Evolutionary conservation across 2,113 vertebrate genomes (phyloP).

Genomic region (Motacilla alba): DNA sequence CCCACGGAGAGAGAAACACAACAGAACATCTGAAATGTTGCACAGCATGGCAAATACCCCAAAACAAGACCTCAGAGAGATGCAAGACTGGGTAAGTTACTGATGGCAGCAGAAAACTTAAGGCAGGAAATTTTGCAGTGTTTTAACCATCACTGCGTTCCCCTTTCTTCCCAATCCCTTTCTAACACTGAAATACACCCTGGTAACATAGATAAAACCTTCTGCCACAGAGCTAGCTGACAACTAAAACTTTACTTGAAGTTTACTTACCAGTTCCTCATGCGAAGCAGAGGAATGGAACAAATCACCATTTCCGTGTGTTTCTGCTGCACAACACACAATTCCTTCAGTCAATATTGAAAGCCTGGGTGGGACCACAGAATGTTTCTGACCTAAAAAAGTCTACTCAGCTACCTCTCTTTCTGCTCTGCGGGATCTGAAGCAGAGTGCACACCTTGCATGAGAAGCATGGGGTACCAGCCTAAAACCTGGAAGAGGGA

Average conservation of each 20-base stretch:
- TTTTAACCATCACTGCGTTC: background rate
- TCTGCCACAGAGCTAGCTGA: background rate
- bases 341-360: background rate
- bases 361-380: background rate
- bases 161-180: background rate
- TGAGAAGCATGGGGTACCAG: background rate
- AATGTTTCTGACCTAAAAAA: background rate
- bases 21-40: background rate
- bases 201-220: background rate
- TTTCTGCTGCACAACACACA: background rate
- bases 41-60: background rate
- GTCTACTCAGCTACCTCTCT: background rate
- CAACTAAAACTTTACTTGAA: background rate
- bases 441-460: background rate
- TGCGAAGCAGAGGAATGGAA: background rate
- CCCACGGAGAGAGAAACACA: background rate
- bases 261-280: background rate
- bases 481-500: background rate
- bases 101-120: background rate
- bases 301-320: background rate
- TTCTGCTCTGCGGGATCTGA: background rate
- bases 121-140: background rate
- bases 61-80: background rate
- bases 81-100: background rate
- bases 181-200: background rate